Evolutionary conservation across 2,888 invertebrate species (phyloP).

Genomic region (Chelonus formosanus): DNA sequence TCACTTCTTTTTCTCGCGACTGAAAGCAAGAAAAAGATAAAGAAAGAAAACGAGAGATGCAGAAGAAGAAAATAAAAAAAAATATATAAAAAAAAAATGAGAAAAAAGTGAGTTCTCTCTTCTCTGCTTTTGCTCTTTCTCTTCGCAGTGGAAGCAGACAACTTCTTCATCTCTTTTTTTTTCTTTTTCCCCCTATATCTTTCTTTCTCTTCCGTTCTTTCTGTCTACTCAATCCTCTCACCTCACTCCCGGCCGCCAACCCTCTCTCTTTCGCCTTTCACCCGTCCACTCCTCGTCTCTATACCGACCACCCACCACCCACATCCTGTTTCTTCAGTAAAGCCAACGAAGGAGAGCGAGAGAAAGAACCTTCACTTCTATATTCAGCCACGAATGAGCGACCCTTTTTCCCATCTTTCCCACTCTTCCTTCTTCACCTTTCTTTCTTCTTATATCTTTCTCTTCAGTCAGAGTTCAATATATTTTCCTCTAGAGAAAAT

Average conservation of each 20-base stretch:
- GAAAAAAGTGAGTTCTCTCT: conserved; percentile 3
- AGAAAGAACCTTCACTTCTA: conserved; percentile 19
- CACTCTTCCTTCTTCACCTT: conserved; percentile 11
- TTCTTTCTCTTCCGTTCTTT: conserved; percentile 26
- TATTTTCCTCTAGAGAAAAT: neutral
- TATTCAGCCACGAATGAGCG: conserved; percentile 7
- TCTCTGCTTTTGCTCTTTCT: conserved; percentile 23
- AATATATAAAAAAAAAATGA: neutral
- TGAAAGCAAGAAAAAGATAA: conserved; percentile 3
- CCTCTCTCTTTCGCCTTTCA: conserved; percentile 27
- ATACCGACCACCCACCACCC: conserved; percentile 45
- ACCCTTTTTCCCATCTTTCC: conserved; percentile 8
- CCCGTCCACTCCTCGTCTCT: conserved; percentile 41
- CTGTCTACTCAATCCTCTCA: conserved; percentile 8
- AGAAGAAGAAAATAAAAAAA: conserved; percentile 15
- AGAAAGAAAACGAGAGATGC: conserved; percentile 2
- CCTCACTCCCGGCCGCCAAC: conserved; percentile 11
- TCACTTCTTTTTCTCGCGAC: conserved; percentile 14
- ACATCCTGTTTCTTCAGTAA: conserved; percentile 46
- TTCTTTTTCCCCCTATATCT: conserved; percentile 27
- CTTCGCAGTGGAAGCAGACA: conserved; percentile 23
- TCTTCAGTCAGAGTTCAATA: conserved; percentile 11
- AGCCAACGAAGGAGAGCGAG: conserved; percentile 27
- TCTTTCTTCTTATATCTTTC: conserved; percentile 21
- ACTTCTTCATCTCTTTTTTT: conserved; percentile 32